These are phyloP conservation scores for Agrochola circellaris DNA, from an alignment of 2,888 invertebrate genomes.

Conservation along the genomic window DNA sequence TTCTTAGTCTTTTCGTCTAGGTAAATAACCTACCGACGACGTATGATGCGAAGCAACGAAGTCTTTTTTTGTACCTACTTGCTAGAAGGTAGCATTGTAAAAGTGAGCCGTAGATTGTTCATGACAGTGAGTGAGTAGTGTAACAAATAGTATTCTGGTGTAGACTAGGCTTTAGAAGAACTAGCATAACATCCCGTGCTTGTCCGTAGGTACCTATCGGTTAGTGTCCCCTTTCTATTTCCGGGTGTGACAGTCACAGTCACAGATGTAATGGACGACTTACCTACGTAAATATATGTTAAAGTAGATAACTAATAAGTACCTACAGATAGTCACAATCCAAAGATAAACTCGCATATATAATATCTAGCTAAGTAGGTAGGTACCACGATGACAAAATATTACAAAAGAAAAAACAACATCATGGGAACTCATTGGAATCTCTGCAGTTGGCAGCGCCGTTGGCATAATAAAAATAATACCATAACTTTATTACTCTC, in stretches of 20 bases:
- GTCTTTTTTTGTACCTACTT: not conserved
- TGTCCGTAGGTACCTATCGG: conserved; percentile 40
- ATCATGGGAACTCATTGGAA: conserved; percentile 52
- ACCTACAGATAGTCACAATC: conserved; percentile 24
- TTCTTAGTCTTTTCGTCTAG: not conserved
- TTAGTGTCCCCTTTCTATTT: conserved; percentile 59
- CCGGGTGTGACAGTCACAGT: conserved; percentile 60
- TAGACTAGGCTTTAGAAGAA: conserved; percentile 21
- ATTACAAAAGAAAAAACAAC: conserved; percentile 37
- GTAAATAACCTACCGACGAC: not conserved
- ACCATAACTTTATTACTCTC: conserved; percentile 60
- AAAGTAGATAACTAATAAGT: conserved; percentile 39
- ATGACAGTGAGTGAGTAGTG: not conserved
- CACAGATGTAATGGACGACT: conserved; percentile 9
- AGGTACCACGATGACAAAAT: conserved; percentile 31
- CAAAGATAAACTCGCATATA: conserved; percentile 17
- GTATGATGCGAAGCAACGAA: not conserved
- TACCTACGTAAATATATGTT: conserved; percentile 52
- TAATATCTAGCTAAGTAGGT: not conserved
- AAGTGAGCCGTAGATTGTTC: too few relatives aligned
- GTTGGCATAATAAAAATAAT: conserved; percentile 51
- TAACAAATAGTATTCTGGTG: conserved; percentile 1
- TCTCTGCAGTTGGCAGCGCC: conserved; percentile 41
- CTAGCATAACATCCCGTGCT: conserved; percentile 15
- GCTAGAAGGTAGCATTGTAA: not conserved